These are phyloP conservation scores for Heterotilapia buettikoferi DNA, from an alignment of 2,113 vertebrate species.

Conservation along the genomic window DNA sequence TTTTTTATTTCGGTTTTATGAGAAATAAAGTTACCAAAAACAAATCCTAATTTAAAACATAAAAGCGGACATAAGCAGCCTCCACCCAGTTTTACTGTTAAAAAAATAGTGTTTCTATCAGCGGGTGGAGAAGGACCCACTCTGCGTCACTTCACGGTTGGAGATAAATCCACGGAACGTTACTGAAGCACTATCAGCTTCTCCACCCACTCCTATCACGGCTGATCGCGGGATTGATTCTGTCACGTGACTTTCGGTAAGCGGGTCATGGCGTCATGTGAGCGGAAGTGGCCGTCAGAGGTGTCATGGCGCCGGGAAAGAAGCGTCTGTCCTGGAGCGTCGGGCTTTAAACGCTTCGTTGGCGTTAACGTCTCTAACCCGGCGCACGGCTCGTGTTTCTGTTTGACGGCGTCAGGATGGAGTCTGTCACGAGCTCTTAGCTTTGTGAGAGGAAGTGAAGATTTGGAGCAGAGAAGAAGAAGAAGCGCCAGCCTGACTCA, in stretches of 20 bases:
- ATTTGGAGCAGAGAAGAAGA: background rate
- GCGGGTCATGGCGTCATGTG: slow-evolving; percentile 41
- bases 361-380: background rate
- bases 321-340: background rate
- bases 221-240: background rate
- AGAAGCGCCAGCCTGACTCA: slow-evolving; percentile 24
- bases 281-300: slow-evolving; percentile 6
- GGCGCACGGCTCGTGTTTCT: background rate
- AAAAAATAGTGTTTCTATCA: background rate
- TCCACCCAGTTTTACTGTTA: background rate
- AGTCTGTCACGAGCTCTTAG: accelerated
- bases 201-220: background rate
- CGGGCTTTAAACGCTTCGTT: background rate
- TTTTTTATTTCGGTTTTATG: background rate
- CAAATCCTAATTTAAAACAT: background rate
- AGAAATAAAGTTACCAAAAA: background rate
- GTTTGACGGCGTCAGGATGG: background rate
- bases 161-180: background rate
- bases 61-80: background rate
- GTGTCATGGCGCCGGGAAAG: slow-evolving; percentile 30
- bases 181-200: background rate
- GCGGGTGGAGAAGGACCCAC: background rate
- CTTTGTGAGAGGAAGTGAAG: background rate
- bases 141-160: background rate
- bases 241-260: background rate